Evolutionary conservation across 2,797 vertebrate genomes (phyloP), one percentile per base, ranked within the genome.

Genomic region (Enteromius anoplus): DNA sequence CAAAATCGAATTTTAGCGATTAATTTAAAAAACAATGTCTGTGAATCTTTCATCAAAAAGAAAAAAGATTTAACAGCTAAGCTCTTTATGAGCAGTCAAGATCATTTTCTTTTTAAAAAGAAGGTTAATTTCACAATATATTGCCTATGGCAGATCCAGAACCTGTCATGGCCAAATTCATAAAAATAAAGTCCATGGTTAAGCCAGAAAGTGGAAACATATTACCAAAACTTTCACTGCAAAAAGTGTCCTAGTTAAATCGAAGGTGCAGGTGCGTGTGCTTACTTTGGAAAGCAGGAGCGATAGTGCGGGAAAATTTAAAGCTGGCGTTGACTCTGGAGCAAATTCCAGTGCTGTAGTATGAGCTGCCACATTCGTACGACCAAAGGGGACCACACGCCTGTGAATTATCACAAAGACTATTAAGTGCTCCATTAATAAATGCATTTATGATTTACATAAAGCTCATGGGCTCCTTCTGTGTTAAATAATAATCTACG

Each of bases 331-430:
- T 99, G 92, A 99, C 96, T 75, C 96, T 91, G 58, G 97, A 99
- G 88, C 98, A 99, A 91, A 99, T 98, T 34, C 98, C 98, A 0
- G 98, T 99, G 92, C 97, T 99, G 92, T 98, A 99, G 94, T 98
- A 99, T 53, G 98, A 99, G 89, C 97, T 99, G 70, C 98, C 98
- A n/a, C 98, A 99, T 91, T 99, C 97, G 0, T 99, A 98, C 21
- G 98, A 97, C 98, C 98, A 99, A 7, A 99, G 93, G 0, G 98
- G 98, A 88, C 98, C 98, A 93, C 98, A 99, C 34, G 97, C 97
- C 98, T 99, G 90, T 17, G 29, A 78, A 78, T 78, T 21, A 82
- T 68, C 72, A 75, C 34, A 75, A 70, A 77, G 19, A 34, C 9
- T 5, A 82, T 65, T n/a, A 58, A 47, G 21, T 1, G 7, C 4